Conservation (phyloP, 2,797 vertebrate genomes). For the Naso thynnoides region DNA sequence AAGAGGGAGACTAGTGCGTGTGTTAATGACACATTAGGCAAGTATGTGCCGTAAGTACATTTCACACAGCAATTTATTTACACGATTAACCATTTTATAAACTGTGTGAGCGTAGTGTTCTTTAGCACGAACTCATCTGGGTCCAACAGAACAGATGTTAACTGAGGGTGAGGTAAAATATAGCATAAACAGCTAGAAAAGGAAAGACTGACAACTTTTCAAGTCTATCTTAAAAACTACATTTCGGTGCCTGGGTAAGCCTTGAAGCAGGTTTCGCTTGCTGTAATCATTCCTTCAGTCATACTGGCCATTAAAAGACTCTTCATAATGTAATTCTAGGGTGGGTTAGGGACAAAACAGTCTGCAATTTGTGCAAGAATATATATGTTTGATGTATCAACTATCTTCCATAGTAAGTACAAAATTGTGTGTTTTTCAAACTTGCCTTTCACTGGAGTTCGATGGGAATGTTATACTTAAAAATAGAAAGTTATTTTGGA, state of each 20-base stretch:
- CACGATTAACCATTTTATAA: slow-evolving; percentile 45
- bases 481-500: not conserved
- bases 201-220: not conserved
- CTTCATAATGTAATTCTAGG: not conserved
- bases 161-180: not conserved
- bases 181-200: not conserved
- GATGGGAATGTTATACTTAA: too few species aligned
- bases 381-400: too few species aligned
- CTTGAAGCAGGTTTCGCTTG: not conserved
- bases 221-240: not conserved
- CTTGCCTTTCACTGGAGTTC: not conserved
- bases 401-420: not conserved
- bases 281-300: not conserved
- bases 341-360: not conserved
- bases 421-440: not conserved
- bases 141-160: slow-evolving; percentile 11
- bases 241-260: not conserved
- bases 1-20: slow-evolving; percentile 47
- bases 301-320: not conserved
- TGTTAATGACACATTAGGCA: slow-evolving; percentile 72
- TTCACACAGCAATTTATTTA: slow-evolving; percentile 61
- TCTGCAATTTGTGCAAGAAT: not conserved
- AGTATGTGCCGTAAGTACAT: slow-evolving; percentile 57
- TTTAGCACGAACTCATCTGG: slow-evolving; percentile 29
- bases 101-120: slow-evolving; percentile 19